Percentiles rank a stretch among this genome's conserved stretches.
These are phyloP conservation scores for Sinocyclocheilus maitianheensis DNA, from an alignment of 2,113 vertebrate species.

Conservation along the genomic window DNA sequence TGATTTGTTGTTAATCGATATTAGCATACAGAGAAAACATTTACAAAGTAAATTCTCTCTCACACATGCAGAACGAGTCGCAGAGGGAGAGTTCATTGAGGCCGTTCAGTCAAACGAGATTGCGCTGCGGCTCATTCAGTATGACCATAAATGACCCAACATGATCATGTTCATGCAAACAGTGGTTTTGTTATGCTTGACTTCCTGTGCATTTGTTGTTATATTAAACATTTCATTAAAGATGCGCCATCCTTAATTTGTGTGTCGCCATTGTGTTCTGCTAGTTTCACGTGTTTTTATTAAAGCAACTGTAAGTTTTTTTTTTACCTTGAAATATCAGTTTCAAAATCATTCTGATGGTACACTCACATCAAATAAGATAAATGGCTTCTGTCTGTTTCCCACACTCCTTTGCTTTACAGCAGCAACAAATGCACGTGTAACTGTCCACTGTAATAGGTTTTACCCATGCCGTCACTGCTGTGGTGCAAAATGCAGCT, in stretches of 20 bases:
- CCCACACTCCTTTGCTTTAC: too few species aligned
- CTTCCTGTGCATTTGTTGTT: constrained; percentile 1
- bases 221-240: constrained; percentile 7
- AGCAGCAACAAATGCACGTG: too few species aligned
- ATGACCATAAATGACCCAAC: constrained; percentile 54
- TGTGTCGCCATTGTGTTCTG: background rate
- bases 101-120: constrained; percentile 64
- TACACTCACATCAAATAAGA: too few species aligned
- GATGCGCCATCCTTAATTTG: background rate
- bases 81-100: constrained; percentile 72
- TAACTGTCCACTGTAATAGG: too few species aligned
- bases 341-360: too few species aligned
- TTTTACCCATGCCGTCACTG: too few species aligned
- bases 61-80: constrained; percentile 62
- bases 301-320: background rate
- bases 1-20: background rate
- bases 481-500: too few species aligned
- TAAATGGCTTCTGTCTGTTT: too few species aligned
- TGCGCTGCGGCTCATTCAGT: constrained; percentile 71
- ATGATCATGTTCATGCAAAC: constrained; percentile 40
- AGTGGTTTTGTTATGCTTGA: background rate
- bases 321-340: background rate
- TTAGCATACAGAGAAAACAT: background rate
- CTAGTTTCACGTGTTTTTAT: background rate
- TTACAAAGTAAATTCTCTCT: background rate